Evolutionary conservation across 2,113 vertebrate species (phyloP), one percentile per base, ranked within the genome.

Genomic region (Trematocara stigmaticum): DNA sequence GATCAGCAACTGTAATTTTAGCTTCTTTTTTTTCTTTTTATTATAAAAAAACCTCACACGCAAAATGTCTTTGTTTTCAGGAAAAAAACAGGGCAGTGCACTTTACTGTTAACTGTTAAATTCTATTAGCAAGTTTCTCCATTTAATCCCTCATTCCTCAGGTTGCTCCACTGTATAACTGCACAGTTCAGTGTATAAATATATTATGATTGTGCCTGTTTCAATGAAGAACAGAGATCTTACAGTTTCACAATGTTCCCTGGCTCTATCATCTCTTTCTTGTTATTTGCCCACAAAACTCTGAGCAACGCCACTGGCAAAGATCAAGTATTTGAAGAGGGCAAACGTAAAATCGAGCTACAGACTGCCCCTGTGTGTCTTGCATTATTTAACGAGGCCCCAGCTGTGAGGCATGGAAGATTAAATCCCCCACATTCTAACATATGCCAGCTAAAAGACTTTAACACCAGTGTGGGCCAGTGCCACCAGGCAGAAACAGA

Each of bases 361-460:
- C 91, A 87, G 84, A 92, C 91, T 90, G 93, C 92, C 94, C 94
- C 92, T 88, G 90, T 92, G 83, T 80, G 90, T 94, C 88, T 91
- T 96, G 90, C 94, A 95, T 96, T 94, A 96, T 96, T 96, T 91
- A 95, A 86, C 90, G 74, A 93, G 93, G 92, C 87, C 93, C 92
- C 94, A 92, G 92, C 94, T 94, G 91, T 92, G 93, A 93, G 94
- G 91, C 93, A 92, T 91, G 51, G 93, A 87, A 94, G 94, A 96
- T 96, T 96, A 96, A 95, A 95, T 94, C 95, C 93, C 91, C 86
- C 92, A 91, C 94, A 94, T 92, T 88, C 79, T 74, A 91, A 89
- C 93, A 92, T 94, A 91, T 94, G 93, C 92, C 92, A 91, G 87
- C 92, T 84, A 89, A 94, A 90, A 92, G 90, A 92, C 89, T 92